Evolutionary conservation across 1,140 invertebrate genomes (phyloP).

Genomic region (Drosophila virilis): DNA sequence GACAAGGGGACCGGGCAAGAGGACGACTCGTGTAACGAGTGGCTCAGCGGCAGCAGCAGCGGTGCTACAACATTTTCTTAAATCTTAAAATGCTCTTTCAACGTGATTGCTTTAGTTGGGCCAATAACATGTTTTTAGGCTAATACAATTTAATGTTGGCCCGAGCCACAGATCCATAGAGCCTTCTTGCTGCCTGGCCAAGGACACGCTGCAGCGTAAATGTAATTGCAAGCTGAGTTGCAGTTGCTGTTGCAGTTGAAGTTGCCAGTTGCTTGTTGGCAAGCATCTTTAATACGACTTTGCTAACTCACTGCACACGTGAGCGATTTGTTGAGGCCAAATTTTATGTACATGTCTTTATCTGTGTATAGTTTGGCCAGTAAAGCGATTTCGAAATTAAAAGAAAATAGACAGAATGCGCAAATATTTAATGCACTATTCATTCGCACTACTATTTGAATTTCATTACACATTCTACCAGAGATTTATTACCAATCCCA

Average conservation of each 20-base stretch:
- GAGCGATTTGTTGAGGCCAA: constrained; percentile 33
- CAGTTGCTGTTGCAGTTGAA: constrained; percentile 12
- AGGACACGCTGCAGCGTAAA: constrained; percentile 45
- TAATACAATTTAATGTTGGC: constrained; percentile 74
- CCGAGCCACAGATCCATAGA: constrained; percentile 12
- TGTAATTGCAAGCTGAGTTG: constrained; percentile 29
- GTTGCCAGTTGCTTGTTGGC: constrained; percentile 6
- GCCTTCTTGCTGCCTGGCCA: constrained; percentile 15
- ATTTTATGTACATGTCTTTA: background rate
- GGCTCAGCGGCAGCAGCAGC: background rate
- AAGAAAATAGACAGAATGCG: constrained; percentile 8
- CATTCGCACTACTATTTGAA: constrained; percentile 11
- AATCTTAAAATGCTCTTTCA: constrained; percentile 67
- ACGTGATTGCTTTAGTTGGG: constrained; percentile 63
- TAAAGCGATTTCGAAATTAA: constrained; percentile 9
- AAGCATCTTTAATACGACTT: constrained; percentile 24
- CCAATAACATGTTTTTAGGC: constrained; percentile 68
- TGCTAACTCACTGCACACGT: constrained; percentile 26
- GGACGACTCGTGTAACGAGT: constrained; percentile 8
- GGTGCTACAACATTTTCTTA: constrained; percentile 35
- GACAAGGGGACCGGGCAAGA: constrained; percentile 8
- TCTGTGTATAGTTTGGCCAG: background rate
- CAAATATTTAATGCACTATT: constrained; percentile 6
- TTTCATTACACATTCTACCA: constrained; percentile 20
- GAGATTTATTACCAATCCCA: background rate